phyloP scores from a whole-genome alignment of 2,113 vertebrate genomes.

The Dunckerocampus dactyliophorus region DNA sequence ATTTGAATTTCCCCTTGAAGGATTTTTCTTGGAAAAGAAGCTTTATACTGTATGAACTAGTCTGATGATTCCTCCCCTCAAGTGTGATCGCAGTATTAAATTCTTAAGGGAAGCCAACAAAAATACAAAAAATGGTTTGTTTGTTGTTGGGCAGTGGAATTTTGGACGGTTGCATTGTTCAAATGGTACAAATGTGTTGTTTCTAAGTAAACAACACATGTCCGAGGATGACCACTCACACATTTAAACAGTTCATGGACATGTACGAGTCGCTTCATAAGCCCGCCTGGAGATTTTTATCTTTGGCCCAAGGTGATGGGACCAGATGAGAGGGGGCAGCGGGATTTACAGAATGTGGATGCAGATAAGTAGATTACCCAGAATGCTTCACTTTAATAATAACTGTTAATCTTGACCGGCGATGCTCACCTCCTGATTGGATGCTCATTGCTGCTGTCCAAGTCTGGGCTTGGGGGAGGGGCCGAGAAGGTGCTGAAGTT shows the following conservation, averaged over 20 bases:
- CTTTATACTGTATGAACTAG: no score
- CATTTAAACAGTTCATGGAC: slow-evolving; percentile 13
- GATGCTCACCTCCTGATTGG: slow-evolving; percentile 73
- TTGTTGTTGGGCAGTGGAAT: no score
- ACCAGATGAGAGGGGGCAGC: slow-evolving; percentile 10
- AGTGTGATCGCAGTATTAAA: no score
- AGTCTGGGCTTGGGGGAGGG: slow-evolving; percentile 68
- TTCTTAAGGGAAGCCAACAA: no score
- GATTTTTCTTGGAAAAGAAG: no score
- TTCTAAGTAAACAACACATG: background rate
- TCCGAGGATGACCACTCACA: slow-evolving; percentile 9
- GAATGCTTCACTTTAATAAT: slow-evolving; percentile 34
- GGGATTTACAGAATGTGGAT: slow-evolving; percentile 17
- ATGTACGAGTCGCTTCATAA: slow-evolving; percentile 25
- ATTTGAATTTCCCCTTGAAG: no score
- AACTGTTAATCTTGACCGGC: slow-evolving; percentile 38
- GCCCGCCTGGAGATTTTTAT: slow-evolving; percentile 31
- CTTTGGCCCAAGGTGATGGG: slow-evolving; percentile 18
- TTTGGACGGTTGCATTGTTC: no score
- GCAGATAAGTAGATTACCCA: slow-evolving; percentile 40
- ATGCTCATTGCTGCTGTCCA: slow-evolving; percentile 70
- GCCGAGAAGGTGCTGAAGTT: slow-evolving; percentile 74
- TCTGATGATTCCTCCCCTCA: no score
- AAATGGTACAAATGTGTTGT: no score
- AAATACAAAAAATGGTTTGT: no score